A percentile compares a stretch with the other conserved stretches of the same genome.
These are phyloP conservation scores for Isurus oxyrinchus DNA, from an alignment of 2,113 vertebrate genomes.

Conservation along the genomic window DNA sequence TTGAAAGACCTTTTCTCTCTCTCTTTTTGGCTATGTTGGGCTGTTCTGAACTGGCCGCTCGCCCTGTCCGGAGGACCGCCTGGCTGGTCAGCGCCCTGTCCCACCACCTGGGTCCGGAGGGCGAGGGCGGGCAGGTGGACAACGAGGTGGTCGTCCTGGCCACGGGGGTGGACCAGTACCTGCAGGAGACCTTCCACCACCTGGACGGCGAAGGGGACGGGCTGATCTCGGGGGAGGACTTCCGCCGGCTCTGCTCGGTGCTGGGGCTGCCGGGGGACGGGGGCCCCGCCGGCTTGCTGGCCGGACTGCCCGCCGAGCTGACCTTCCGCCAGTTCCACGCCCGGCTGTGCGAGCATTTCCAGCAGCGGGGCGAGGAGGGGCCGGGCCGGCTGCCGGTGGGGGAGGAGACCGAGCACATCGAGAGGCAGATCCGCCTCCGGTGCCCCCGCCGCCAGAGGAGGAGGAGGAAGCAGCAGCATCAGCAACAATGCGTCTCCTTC, in stretches of 20 bases:
- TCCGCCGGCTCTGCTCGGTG: constrained; percentile 55
- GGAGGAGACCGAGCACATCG: constrained; percentile 60
- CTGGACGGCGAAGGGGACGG: constrained; percentile 52
- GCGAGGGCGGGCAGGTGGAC: constrained; percentile 49
- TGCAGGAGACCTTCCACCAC: constrained; percentile 69
- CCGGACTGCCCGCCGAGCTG: constrained; percentile 49
- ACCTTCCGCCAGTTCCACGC: constrained; percentile 63
- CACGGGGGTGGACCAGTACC: constrained; percentile 64
- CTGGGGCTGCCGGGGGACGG: constrained; percentile 47
- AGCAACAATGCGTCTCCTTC: constrained; percentile 58
- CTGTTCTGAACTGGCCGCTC: background rate
- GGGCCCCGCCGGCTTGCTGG: background rate
- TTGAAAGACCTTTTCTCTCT: background rate
- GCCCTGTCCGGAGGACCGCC: constrained; percentile 57
- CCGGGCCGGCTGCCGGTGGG: constrained; percentile 50
- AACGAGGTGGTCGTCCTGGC: constrained; percentile 65
- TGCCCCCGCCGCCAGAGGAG: constrained; percentile 55
- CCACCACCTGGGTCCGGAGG: constrained; percentile 50
- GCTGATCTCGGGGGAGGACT: constrained; percentile 56
- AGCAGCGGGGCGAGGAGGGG: constrained; percentile 41
- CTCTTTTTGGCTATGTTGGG: background rate
- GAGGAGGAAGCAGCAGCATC: too few relatives aligned
- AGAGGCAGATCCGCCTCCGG: constrained; percentile 57
- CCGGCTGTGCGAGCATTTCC: constrained; percentile 60
- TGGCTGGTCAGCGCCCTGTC: constrained; percentile 60